A percentile compares a stretch with the other conserved stretches of the same genome.
These are phyloP conservation scores for Catalaphyllia jardinei DNA, from an alignment of 64 coral and sea anemone species.

Conservation along the genomic window DNA sequence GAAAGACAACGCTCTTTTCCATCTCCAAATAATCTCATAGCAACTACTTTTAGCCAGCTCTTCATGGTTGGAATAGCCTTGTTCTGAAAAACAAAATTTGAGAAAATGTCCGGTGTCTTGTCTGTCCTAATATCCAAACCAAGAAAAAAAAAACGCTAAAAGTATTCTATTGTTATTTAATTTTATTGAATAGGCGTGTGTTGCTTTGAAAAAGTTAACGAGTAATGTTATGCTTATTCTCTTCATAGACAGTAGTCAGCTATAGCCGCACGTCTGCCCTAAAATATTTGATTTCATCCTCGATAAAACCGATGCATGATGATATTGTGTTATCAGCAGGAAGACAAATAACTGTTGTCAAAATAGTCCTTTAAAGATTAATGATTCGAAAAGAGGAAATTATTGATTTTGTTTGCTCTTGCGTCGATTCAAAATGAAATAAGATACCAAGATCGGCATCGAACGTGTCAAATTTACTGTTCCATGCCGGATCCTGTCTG, in stretches of 20 bases:
- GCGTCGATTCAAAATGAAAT: background rate
- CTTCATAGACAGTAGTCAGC: background rate
- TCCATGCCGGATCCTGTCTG: too few species aligned
- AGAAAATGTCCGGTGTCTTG: too few species aligned
- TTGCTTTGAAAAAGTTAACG: background rate
- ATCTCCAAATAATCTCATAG: too few species aligned
- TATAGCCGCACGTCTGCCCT: background rate
- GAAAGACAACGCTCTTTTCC: too few species aligned
- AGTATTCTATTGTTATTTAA: background rate
- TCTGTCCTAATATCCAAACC: background rate
- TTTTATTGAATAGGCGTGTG: background rate
- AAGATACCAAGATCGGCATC: background rate
- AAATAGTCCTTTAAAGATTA: background rate
- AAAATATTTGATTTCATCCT: background rate
- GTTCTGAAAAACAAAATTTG: too few species aligned
- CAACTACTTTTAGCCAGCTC: background rate
- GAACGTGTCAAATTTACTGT: background rate
- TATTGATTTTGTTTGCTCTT: background rate
- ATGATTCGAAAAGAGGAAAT: background rate
- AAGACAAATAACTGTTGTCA: background rate
- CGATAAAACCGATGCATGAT: background rate
- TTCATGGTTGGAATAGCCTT: too few species aligned
- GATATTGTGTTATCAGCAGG: background rate
- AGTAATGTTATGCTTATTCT: background rate
- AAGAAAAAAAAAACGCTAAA: background rate